These are phyloP conservation scores for Mustela nigripes DNA, from an alignment of 2,113 vertebrate species.

Conservation along the genomic window DNA sequence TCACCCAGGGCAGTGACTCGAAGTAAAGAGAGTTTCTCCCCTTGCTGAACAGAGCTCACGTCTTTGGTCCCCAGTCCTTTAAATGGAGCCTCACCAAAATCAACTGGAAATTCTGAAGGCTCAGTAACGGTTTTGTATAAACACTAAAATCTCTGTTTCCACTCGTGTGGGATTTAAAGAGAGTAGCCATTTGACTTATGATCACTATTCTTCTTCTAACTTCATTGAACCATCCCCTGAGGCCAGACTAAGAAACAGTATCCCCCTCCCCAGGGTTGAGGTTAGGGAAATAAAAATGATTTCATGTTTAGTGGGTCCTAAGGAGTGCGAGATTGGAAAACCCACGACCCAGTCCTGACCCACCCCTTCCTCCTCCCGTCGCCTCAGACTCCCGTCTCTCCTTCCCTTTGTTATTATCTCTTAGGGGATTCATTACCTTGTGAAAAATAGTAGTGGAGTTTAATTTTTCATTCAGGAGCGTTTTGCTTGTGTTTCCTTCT, in stretches of 20 bases:
- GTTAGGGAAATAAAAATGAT: conserved; percentile 53
- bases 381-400: not conserved
- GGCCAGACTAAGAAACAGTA: not conserved
- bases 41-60: not conserved
- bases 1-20: not conserved
- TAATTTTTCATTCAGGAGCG: conserved; percentile 77
- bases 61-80: not conserved
- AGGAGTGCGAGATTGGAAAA: conserved; percentile 50
- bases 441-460: conserved; percentile 74
- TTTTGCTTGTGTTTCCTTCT: conserved; percentile 58
- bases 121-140: not conserved
- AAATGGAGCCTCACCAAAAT: not conserved
- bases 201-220: conserved; percentile 51
- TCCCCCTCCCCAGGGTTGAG: conserved; percentile 32
- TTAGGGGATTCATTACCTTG: conserved; percentile 35
- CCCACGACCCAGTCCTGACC: not conserved
- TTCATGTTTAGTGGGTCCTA: not conserved
- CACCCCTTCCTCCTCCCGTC: not conserved
- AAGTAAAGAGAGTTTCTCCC: not conserved
- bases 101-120: not conserved
- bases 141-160: conserved; percentile 49
- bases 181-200: conserved; percentile 60
- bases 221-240: conserved; percentile 56
- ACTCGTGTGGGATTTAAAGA: conserved; percentile 42
- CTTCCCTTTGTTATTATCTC: not conserved